Conservation (phyloP, 2,113 vertebrate genomes). For the Delphinapterus leucas region DNA sequence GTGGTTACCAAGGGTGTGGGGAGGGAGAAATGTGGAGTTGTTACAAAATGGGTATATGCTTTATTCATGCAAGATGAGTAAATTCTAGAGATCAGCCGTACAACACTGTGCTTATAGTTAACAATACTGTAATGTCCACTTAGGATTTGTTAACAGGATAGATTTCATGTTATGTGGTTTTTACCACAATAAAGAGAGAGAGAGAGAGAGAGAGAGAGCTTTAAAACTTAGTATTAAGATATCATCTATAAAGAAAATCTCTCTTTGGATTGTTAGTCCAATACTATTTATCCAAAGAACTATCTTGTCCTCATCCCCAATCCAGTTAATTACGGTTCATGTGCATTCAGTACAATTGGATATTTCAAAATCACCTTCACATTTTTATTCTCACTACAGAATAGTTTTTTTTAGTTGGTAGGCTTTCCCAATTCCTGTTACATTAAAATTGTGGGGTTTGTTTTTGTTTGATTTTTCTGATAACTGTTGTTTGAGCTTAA, state of each 20-base stretch:
- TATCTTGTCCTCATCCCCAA: background rate
- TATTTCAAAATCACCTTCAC: constrained; percentile 7
- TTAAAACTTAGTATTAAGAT: background rate
- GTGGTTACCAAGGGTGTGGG: background rate
- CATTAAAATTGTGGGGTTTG: background rate
- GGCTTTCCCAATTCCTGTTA: constrained; percentile 46
- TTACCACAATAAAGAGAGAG: background rate
- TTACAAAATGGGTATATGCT: background rate
- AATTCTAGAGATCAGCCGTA: background rate
- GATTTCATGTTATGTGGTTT: background rate
- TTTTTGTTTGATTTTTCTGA: constrained; percentile 63
- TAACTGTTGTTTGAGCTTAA: constrained; percentile 66
- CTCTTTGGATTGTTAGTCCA: background rate
- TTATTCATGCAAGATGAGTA: no score
- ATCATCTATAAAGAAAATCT: background rate
- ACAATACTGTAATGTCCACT: background rate
- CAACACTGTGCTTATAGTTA: background rate
- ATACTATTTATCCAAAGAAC: background rate
- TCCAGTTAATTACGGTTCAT: background rate
- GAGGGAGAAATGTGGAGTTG: fast-evolving
- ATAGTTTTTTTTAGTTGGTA: background rate
- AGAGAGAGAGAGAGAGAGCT: background rate
- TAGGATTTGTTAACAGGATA: background rate
- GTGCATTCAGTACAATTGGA: background rate
- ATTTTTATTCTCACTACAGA: constrained; percentile 40